These are phyloP conservation scores for Panopea generosa DNA, from an alignment of 2,888 invertebrate genomes.

Conservation along the genomic window DNA sequence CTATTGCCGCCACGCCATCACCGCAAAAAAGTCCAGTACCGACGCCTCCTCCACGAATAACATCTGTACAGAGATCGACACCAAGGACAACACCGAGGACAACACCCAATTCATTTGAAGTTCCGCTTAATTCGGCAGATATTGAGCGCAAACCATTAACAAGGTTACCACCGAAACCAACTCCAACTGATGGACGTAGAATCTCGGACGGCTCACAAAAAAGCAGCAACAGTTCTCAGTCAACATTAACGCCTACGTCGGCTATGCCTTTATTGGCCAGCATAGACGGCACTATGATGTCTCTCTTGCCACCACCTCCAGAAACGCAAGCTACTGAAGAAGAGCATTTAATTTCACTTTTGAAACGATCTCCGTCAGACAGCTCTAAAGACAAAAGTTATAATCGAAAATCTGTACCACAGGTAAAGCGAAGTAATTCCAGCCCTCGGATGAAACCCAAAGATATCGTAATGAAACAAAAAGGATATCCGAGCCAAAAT, in stretches of 20 bases:
- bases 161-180: constrained; percentile 63
- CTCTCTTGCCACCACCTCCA: constrained; percentile 68
- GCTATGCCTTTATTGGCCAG: constrained; percentile 74
- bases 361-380: constrained; percentile 66
- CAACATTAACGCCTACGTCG: constrained; percentile 77
- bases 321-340: constrained; percentile 43
- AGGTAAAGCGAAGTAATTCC: constrained; percentile 69
- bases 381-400: constrained; percentile 49
- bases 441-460: constrained; percentile 63
- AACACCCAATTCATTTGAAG: constrained; percentile 16
- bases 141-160: constrained; percentile 25
- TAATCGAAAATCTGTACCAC: constrained; percentile 59
- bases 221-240: constrained; percentile 75
- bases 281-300: constrained; percentile 81
- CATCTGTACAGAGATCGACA: constrained; percentile 14
- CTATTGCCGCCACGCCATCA: constrained; percentile 66
- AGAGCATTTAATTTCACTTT: constrained; percentile 27
- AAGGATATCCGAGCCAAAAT: constrained; percentile 26
- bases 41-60: constrained; percentile 43
- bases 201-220: constrained; percentile 72
- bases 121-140: not conserved
- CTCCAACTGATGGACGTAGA: constrained; percentile 59
- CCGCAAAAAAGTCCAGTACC: constrained; percentile 61
- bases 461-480: constrained; percentile 30
- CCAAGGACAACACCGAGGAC: constrained; percentile 25